phyloP scores from a whole-genome alignment of 2,888 invertebrate genomes.

The Pandemis heparana region DNA sequence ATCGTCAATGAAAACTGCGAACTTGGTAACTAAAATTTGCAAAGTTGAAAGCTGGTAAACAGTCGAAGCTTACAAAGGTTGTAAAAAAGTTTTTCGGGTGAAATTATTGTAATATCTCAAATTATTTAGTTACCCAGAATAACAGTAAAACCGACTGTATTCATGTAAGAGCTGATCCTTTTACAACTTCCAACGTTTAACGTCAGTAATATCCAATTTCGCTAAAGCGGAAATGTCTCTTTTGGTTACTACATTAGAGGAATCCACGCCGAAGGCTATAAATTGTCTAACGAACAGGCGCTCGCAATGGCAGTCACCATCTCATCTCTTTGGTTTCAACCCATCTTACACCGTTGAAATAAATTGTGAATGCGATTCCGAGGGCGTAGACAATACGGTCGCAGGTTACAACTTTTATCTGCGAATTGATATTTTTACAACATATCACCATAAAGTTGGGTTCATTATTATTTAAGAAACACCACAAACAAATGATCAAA shows the following conservation, averaged over 20 bases:
- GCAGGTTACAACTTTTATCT: neutral
- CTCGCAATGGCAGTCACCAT: too few relatives aligned
- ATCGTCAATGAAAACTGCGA: neutral
- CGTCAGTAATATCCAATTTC: conserved; percentile 21
- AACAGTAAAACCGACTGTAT: neutral
- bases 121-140: neutral
- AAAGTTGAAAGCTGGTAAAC: too few relatives aligned
- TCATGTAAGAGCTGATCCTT: neutral
- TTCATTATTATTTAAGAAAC: neutral
- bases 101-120: neutral
- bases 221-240: conserved; percentile 13
- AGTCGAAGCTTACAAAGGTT: neutral
- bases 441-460: neutral
- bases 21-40: neutral
- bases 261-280: neutral
- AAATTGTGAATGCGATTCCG: too few relatives aligned
- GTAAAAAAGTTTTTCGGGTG: neutral
- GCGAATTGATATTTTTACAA: neutral
- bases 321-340: too few relatives aligned
- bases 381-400: too few relatives aligned
- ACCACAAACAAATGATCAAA: neutral
- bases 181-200: neutral
- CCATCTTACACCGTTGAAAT: too few relatives aligned
- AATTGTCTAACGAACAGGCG: too few relatives aligned
- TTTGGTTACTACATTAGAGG: neutral